Conservation (phyloP, 2,113 vertebrate genomes). For the Muntiacus muntjak region DNA sequence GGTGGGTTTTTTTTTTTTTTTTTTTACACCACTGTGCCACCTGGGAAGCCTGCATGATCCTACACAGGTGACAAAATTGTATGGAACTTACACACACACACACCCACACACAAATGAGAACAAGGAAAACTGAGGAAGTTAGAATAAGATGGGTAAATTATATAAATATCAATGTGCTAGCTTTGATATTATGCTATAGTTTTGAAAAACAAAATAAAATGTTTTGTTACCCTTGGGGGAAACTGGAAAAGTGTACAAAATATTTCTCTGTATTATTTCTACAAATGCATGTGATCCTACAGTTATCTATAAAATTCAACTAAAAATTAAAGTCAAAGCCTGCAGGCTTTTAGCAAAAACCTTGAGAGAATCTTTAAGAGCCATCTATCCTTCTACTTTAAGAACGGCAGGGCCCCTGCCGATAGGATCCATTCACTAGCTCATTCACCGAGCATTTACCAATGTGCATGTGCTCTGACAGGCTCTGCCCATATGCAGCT, state of each 20-base stretch:
- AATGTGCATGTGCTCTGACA: not conserved
- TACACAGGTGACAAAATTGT: not conserved
- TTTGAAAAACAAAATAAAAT: not conserved
- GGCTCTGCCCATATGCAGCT: not conserved
- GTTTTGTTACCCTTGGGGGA: not conserved
- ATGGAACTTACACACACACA: not conserved
- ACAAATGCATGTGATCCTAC: not conserved
- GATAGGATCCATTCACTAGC: not conserved
- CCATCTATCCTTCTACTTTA: not conserved
- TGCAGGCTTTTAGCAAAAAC: not conserved
- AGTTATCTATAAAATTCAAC: not conserved
- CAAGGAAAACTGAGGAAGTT: not conserved
- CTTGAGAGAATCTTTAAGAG: not conserved
- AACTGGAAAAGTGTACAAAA: not conserved
- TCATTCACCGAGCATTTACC: not conserved
- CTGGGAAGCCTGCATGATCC: not conserved
- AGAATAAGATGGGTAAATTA: not conserved
- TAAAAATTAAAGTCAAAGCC: not conserved
- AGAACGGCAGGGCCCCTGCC: not conserved
- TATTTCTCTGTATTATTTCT: not conserved
- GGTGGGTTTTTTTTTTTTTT: fast-evolving
- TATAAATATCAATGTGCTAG: not conserved
- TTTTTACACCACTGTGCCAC: not conserved
- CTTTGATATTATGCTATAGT: not conserved
- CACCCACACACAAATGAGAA: not conserved